A percentile compares a stretch with the other conserved stretches of the same genome.
phyloP scores from a whole-genome alignment of 30 jellyfish, hydroid and myxozoan genomes.

The Turritopsis dohrnii region DNA sequence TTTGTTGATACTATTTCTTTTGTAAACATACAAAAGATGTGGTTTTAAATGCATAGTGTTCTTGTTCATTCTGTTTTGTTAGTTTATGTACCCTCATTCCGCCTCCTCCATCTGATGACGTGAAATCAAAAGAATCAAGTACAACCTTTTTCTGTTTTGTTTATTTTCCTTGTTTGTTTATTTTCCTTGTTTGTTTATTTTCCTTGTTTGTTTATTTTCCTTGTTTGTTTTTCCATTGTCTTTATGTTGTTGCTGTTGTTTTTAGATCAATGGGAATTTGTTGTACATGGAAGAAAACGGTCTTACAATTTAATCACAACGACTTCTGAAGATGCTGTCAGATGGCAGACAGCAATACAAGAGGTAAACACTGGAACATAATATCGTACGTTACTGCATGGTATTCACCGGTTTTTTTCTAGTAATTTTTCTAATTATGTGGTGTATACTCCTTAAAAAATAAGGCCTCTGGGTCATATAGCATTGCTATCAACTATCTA shows the following conservation, averaged over 20 bases:
- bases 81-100: slow-evolving; percentile 92
- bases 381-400: no score
- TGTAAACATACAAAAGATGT: no score
- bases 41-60: background rate
- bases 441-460: no score
- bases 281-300: slow-evolving; percentile 93
- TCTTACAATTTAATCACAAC: slow-evolving; percentile 56
- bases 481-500: no score
- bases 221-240: background rate
- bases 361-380: slow-evolving; percentile 44
- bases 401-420: no score
- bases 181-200: background rate
- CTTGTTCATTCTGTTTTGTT: background rate
- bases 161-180: background rate
- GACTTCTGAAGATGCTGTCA: slow-evolving; percentile 73
- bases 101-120: slow-evolving; percentile 95
- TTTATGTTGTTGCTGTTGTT: background rate
- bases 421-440: no score
- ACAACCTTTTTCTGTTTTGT: background rate
- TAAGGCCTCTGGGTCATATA: no score
- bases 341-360: slow-evolving; percentile 95
- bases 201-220: background rate
- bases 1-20: background rate
- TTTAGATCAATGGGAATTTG: slow-evolving; percentile 94
- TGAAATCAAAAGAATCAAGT: slow-evolving; percentile 78